Conservation (phyloP, 2,888 invertebrate species). For the Drosophila crucigera region DNA sequence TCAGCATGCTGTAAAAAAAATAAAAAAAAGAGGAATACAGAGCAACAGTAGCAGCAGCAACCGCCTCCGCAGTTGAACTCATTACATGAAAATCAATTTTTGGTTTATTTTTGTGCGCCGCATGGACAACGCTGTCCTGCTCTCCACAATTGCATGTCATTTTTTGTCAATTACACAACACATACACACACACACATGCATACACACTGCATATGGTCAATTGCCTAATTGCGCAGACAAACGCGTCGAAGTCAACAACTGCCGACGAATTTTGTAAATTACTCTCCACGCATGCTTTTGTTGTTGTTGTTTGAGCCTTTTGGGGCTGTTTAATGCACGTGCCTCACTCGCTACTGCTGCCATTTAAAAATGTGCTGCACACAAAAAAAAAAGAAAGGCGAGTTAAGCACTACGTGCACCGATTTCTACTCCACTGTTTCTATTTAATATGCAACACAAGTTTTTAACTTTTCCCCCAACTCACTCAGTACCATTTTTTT, state of each 20-base stretch:
- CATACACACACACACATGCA: constrained; percentile 14
- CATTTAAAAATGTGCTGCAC: constrained; percentile 75
- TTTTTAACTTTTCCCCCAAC: constrained; percentile 42
- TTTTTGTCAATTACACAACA: constrained; percentile 73
- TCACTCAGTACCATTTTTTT: constrained; percentile 38
- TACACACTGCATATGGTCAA: constrained; percentile 50
- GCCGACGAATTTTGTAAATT: constrained; percentile 71
- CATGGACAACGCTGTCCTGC: constrained; percentile 36
- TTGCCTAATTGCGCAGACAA: constrained; percentile 79
- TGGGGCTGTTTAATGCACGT: constrained; percentile 81
- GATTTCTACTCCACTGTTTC: constrained; percentile 31
- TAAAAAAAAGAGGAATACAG: constrained; percentile 25
- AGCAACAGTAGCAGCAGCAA: constrained; percentile 2
- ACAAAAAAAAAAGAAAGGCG: constrained; percentile 33
- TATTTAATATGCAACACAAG: constrained; percentile 67
- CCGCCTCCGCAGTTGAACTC: constrained; percentile 63
- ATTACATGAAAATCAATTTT: constrained; percentile 79
- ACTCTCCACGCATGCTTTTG: constrained; percentile 66
- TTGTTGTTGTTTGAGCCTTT: constrained; percentile 52
- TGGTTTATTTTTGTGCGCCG: constrained; percentile 66
- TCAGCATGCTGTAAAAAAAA: constrained; percentile 57
- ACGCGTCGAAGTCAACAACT: constrained; percentile 78
- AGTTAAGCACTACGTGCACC: constrained; percentile 56
- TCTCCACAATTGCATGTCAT: constrained; percentile 58
- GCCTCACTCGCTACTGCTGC: constrained; percentile 56